A percentile compares a stretch with the other conserved stretches of the same genome.
phyloP scores from a whole-genome alignment of 64 coral and sea anemone genomes.

The Stichodactyla helianthus region DNA sequence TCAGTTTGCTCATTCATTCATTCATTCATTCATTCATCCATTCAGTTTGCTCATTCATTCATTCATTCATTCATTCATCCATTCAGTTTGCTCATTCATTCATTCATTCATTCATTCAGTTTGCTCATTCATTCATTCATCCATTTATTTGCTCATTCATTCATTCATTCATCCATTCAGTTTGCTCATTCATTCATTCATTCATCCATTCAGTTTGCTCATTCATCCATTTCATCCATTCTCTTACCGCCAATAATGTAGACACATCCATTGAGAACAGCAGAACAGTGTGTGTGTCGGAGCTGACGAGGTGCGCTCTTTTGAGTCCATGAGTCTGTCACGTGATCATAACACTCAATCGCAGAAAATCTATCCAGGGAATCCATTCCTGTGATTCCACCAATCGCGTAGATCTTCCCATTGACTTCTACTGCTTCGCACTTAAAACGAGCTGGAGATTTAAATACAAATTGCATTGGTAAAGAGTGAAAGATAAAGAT shows the following conservation, averaged over 20 bases:
- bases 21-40: too few relatives aligned
- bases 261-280: constrained; percentile 57
- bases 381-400: constrained; percentile 51
- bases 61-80: too few relatives aligned
- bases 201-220: too few relatives aligned
- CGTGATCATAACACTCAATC: constrained; percentile 66
- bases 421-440: constrained; percentile 61
- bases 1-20: not conserved
- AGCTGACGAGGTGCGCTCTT: constrained; percentile 50
- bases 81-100: too few relatives aligned
- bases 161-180: too few relatives aligned
- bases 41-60: not conserved
- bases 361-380: constrained; percentile 27
- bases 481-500: not conserved
- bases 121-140: too few relatives aligned
- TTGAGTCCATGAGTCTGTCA: constrained; percentile 39
- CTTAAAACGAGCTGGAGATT: constrained; percentile 44
- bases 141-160: too few relatives aligned
- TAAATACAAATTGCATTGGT: not conserved
- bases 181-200: too few relatives aligned
- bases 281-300: constrained; percentile 59
- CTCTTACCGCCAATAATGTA: constrained; percentile 81
- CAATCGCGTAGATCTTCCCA: constrained; percentile 66
- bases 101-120: too few relatives aligned
- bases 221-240: not conserved